Evolutionary conservation across 2,113 vertebrate genomes (phyloP).

Genomic region (Cinclus cinclus): DNA sequence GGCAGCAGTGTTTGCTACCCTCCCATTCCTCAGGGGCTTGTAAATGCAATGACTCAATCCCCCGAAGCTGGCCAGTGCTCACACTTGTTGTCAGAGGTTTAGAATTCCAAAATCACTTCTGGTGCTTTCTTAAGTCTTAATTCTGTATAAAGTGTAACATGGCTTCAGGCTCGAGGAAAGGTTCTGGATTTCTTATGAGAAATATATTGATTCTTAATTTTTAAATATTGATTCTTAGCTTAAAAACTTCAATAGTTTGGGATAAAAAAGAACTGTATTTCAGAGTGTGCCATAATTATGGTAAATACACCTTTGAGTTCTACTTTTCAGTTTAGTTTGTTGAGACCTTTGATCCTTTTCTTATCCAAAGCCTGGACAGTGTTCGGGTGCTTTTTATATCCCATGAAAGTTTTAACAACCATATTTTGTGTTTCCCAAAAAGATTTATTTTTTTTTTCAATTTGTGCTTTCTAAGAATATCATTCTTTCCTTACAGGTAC

Average conservation of each 20-base stretch:
- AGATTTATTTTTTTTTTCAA: not conserved
- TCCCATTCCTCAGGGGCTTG: constrained; percentile 68
- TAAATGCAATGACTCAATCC: constrained; percentile 73
- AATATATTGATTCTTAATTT: not conserved
- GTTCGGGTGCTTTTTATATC: not conserved
- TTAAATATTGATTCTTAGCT: not conserved
- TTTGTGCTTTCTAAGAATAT: not conserved
- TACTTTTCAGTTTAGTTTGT: not conserved
- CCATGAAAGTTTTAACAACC: not conserved
- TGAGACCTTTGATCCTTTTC: not conserved
- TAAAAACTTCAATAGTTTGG: not conserved
- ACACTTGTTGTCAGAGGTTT: constrained; percentile 49
- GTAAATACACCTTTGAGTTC: not conserved
- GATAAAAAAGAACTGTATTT: not conserved
- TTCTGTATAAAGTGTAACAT: not conserved
- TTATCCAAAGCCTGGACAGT: not conserved
- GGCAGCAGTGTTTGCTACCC: constrained; percentile 63
- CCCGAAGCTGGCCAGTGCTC: constrained; percentile 45
- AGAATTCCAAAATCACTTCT: constrained; percentile 37
- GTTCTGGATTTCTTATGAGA: not conserved
- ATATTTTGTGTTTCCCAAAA: not conserved
- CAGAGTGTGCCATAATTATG: not conserved
- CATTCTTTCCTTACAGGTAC: not conserved
- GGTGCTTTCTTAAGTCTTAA: not conserved
- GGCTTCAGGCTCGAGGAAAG: not conserved